A percentile compares a stretch with the other conserved stretches of the same genome.
Conservation (phyloP, 2,797 vertebrate genomes). For the Schizothorax lantsangensis region DNA sequence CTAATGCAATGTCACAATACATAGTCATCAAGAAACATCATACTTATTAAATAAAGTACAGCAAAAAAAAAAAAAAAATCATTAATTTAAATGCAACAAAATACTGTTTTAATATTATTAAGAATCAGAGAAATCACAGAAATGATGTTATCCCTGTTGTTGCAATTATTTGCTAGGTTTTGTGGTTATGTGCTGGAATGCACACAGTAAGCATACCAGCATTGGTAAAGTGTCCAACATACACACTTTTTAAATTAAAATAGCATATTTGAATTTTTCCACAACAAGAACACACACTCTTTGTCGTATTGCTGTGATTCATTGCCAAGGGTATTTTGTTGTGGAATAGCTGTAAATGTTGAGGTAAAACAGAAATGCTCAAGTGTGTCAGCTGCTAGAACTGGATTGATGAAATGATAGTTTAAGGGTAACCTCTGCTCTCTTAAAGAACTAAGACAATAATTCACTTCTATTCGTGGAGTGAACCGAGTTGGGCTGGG, state of each 20-base stretch:
- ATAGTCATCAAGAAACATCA: background rate
- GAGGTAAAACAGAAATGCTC: constrained; percentile 78
- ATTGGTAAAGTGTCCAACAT: background rate
- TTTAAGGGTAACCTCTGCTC: constrained; percentile 76
- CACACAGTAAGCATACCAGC: background rate
- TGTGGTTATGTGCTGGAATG: constrained; percentile 14
- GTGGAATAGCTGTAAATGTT: constrained; percentile 59
- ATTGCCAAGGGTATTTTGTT: constrained; percentile 72
- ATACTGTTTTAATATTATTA: background rate
- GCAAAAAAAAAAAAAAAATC: background rate
- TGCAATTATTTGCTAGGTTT: background rate
- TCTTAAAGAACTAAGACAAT: constrained; percentile 67
- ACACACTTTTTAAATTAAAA: constrained; percentile 13
- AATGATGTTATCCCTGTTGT: background rate
- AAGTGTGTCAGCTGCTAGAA: constrained; percentile 70
- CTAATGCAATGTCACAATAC: background rate
- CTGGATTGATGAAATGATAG: constrained; percentile 73
- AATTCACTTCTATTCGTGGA: constrained; percentile 73
- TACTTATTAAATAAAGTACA: background rate
- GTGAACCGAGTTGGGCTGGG: constrained; percentile 21
- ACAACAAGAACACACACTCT: background rate
- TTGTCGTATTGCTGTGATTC: constrained; percentile 65
- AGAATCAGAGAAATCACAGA: background rate
- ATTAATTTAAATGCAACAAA: background rate
- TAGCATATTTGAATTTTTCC: background rate